Evolutionary conservation across 2,113 vertebrate genomes (phyloP).

Genomic region (Lynx canadensis): DNA sequence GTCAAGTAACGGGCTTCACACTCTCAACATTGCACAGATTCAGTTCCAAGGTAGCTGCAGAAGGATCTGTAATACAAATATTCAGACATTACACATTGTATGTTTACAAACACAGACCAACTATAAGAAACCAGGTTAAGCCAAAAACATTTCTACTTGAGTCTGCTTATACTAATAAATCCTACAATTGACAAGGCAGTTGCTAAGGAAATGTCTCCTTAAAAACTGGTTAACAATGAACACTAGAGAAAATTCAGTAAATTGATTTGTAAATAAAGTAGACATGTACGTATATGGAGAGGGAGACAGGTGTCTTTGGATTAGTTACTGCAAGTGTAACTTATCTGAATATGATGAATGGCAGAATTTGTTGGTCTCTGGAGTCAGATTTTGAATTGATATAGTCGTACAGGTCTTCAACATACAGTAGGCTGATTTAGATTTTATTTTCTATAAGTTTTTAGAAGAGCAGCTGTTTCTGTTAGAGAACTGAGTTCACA

Average conservation of each 20-base stretch:
- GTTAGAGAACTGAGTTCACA: background rate
- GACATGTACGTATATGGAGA: fast-evolving
- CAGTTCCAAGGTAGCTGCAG: slow-evolving; percentile 86
- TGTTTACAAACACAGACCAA: slow-evolving; percentile 83
- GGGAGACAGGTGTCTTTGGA: background rate
- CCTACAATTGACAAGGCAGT: slow-evolving; percentile 82
- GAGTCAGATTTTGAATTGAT: background rate
- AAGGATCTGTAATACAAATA: slow-evolving; percentile 79
- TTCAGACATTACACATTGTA: slow-evolving; percentile 80
- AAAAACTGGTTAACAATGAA: background rate
- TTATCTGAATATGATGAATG: background rate
- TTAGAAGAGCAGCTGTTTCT: background rate
- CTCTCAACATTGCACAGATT: slow-evolving; percentile 81
- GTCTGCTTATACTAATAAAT: slow-evolving; percentile 77
- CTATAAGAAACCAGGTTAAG: slow-evolving; percentile 80
- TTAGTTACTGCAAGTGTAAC: background rate
- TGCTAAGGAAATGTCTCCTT: slow-evolving; percentile 63
- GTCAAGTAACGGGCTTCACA: slow-evolving; percentile 84
- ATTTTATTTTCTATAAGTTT: background rate
- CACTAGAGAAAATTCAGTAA: background rate
- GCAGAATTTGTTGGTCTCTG: background rate
- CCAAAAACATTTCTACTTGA: slow-evolving; percentile 70
- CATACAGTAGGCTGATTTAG: background rate
- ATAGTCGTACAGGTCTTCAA: background rate
- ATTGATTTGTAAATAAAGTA: background rate